These are phyloP conservation scores for Coturnix japonica DNA, from an alignment of 2,113 vertebrate genomes.

Conservation along the genomic window DNA sequence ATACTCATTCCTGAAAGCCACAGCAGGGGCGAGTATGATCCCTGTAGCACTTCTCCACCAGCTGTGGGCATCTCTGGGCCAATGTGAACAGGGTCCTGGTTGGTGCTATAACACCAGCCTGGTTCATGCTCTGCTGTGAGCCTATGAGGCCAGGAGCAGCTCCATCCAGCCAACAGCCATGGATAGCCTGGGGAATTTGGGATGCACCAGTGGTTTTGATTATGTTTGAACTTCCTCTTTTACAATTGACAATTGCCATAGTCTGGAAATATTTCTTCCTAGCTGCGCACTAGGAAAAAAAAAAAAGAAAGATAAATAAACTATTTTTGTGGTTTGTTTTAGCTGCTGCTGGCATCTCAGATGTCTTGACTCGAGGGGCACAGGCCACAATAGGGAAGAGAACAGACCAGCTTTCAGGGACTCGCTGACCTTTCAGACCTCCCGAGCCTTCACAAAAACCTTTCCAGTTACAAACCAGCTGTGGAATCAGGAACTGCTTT, in stretches of 20 bases:
- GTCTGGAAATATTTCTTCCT: constrained; percentile 64
- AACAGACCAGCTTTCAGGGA: constrained; percentile 50
- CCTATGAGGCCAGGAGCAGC: constrained; percentile 15
- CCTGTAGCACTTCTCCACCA: neutral
- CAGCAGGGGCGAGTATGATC: neutral
- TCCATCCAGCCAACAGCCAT: constrained; percentile 37
- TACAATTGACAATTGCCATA: constrained; percentile 61
- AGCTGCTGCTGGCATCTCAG: constrained; percentile 43
- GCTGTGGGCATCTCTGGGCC: neutral
- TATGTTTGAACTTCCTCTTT: constrained; percentile 70
- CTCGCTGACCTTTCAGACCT: constrained; percentile 74
- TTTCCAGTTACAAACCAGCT: constrained; percentile 68
- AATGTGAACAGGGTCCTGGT: neutral
- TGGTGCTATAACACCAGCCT: neutral
- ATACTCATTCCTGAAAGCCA: neutral
- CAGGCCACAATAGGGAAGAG: constrained; percentile 19
- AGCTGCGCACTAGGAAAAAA: neutral
- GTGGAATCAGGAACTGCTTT: constrained; percentile 71
- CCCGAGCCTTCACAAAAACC: constrained; percentile 40
- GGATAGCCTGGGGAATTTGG: neutral
- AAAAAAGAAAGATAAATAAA: constrained; percentile 52
- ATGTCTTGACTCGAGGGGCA: neutral
- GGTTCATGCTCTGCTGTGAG: neutral
- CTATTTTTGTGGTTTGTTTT: constrained; percentile 47
- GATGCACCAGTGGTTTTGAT: constrained; percentile 68